phyloP scores from a whole-genome alignment of 2,113 vertebrate genomes.

The Chaenogobius annularis region DNA sequence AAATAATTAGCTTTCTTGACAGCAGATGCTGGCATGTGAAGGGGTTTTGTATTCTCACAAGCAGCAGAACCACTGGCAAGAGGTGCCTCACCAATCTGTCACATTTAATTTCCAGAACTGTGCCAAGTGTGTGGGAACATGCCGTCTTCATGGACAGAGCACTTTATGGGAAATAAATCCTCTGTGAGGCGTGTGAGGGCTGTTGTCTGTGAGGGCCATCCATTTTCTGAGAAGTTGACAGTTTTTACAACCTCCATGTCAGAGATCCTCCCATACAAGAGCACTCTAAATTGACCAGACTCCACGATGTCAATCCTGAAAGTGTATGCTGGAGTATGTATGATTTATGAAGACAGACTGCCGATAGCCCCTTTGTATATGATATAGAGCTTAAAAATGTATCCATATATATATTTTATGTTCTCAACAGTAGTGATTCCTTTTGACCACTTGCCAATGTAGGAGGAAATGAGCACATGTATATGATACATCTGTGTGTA shows the following conservation, averaged over 20 bases:
- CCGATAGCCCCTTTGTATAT: not conserved
- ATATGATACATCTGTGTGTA: not conserved
- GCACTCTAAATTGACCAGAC: slow-evolving; percentile 2
- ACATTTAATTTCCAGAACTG: slow-evolving; percentile 21
- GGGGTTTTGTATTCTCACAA: slow-evolving; percentile 18
- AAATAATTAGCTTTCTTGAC: too few species aligned
- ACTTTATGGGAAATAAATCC: slow-evolving; percentile 38
- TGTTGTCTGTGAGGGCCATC: slow-evolving; percentile 12
- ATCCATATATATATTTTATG: not conserved
- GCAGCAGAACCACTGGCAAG: slow-evolving; percentile 20
- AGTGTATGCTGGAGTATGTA: not conserved
- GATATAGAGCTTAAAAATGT: not conserved
- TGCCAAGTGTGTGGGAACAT: slow-evolving; percentile 30
- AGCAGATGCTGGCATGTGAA: slow-evolving; percentile 20
- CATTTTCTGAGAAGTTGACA: slow-evolving; percentile 27
- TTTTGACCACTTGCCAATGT: not conserved
- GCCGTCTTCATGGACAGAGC: slow-evolving; percentile 22
- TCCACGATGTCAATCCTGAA: not conserved
- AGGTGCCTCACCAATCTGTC: slow-evolving; percentile 34
- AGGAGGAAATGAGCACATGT: not conserved
- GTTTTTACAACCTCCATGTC: slow-evolving; percentile 19
- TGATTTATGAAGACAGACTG: slow-evolving; percentile 6
- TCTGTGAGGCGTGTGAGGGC: slow-evolving; percentile 24
- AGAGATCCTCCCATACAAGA: not conserved
- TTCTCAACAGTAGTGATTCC: not conserved